phyloP scores from a whole-genome alignment of 1,140 invertebrate genomes.

The Hestina assimilis region DNA sequence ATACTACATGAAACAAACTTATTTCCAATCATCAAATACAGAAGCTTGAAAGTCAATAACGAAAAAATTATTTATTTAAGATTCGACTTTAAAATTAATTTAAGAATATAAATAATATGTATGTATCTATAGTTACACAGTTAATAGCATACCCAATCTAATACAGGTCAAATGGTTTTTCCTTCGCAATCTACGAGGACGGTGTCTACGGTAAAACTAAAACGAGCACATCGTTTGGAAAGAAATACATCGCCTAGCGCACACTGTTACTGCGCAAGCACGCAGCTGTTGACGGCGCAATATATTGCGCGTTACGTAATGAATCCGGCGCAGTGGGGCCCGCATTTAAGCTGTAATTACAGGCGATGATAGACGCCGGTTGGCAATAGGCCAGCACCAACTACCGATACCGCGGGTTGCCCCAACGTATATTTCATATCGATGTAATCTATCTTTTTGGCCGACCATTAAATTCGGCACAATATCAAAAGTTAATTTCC shows the following conservation, averaged over 20 bases:
- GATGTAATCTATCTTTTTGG: conserved; percentile 34
- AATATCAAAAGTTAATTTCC: conserved; percentile 33
- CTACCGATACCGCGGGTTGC: conserved; percentile 31
- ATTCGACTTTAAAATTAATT: too few relatives aligned
- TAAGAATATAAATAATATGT: too few relatives aligned
- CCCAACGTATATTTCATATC: conserved; percentile 35
- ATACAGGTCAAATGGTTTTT: conserved; percentile 9
- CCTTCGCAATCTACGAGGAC: conserved; percentile 6
- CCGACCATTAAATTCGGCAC: conserved; percentile 34
- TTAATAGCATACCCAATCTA: conserved; percentile 4
- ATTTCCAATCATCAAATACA: too few relatives aligned
- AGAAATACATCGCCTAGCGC: conserved; percentile 30
- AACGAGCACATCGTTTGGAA: conserved; percentile 10
- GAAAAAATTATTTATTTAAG: too few relatives aligned
- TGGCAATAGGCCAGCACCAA: conserved; percentile 33
- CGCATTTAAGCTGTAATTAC: conserved; percentile 35
- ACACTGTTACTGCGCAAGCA: conserved; percentile 14
- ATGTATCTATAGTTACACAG: not conserved
- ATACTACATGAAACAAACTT: too few relatives aligned
- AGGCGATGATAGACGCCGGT: conserved; percentile 26
- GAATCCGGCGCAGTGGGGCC: conserved; percentile 19
- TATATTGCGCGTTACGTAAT: conserved; percentile 33
- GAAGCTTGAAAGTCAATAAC: too few relatives aligned
- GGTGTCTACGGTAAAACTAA: not conserved
- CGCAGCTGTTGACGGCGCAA: conserved; percentile 28